Conservation (phyloP, 1,140 invertebrate species). For the Drosophila aff. region DNA sequence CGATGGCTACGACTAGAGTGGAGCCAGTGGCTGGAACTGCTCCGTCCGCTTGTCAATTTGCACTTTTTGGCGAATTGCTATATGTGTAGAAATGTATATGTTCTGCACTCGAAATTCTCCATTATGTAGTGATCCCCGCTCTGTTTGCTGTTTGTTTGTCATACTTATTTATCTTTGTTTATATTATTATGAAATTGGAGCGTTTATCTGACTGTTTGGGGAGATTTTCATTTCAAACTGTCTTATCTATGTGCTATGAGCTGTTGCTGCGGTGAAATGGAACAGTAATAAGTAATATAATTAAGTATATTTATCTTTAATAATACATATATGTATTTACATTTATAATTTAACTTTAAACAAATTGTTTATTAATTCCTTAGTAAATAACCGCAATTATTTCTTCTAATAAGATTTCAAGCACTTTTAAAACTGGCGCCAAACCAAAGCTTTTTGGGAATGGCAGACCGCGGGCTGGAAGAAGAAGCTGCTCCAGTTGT, state of each 20-base stretch:
- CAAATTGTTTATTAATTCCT: background rate
- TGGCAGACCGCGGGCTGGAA: conserved; percentile 28
- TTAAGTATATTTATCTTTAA: background rate
- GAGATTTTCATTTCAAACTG: conserved; percentile 56
- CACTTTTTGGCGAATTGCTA: conserved; percentile 39
- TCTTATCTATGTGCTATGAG: conserved; percentile 45
- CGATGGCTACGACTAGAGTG: conserved; percentile 22
- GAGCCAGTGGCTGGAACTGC: conserved; percentile 29
- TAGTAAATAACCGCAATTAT: background rate
- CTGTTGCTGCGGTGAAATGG: background rate
- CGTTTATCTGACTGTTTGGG: conserved; percentile 49
- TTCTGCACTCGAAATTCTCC: conserved; percentile 3
- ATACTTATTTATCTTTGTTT: conserved; percentile 66
- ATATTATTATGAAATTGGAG: conserved; percentile 57
- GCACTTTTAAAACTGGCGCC: conserved; percentile 19
- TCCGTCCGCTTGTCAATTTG: conserved; percentile 50
- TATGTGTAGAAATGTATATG: conserved; percentile 3
- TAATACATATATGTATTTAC: background rate
- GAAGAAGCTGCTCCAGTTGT: background rate
- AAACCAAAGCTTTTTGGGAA: conserved; percentile 42
- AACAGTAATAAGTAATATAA: background rate
- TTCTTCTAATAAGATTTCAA: background rate
- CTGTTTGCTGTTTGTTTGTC: conserved; percentile 39
- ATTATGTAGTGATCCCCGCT: conserved; percentile 8
- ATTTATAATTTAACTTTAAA: background rate